Base-by-base conservation (phyloP, 2,888 invertebrate species). In the Drosophila tanythrix region DNA sequence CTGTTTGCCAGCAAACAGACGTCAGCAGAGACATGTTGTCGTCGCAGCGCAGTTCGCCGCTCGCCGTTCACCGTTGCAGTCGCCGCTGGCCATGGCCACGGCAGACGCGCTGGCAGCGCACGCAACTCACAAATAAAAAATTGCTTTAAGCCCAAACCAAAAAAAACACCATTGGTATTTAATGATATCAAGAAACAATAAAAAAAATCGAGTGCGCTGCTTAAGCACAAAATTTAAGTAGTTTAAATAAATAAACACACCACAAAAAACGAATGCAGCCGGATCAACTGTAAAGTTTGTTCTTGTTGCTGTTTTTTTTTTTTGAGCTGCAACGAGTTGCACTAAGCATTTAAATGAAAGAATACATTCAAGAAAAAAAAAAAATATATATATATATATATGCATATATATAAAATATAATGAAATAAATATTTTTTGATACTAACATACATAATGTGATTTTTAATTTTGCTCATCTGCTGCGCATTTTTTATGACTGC, bases 221-320 rank as follows among this genome's bases (percentile, higher is more conserved):
- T 86, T 89, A 86, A 90, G 89, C 85, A 90, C 51, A 89, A 85
- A 85, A 68, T 86, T 25, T 86, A 90, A 86, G 90, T 85, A 89
- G 85, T 90, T 85, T 85, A 85, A 86, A 86, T 90, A 83, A 88
- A 87, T 72, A 75, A 73, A 75, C 40, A 67, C 51, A 59, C 68
- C 68, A 73, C 59, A 82, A 79, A 70, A 66, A 70, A 51, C 67
- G 69, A 60, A 50, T 55, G 79, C 63, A 67, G 74, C 63, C 62
- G 72, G 59, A 68, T 59, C 77, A 81, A 67, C 63, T 31, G 81
- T 64, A 70, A 43, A 38, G 46, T 51, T 64, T 43, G 63, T 76
- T 33, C 36, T 53, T 63, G 59, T 51, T 43, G 57, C 29, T 46
- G 50, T 65, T 59, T 57, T 69, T 74, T 48, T 51, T 56, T 75